Conservation (phyloP, 2,888 invertebrate species). For the Pseudococcus longispinus region DNA sequence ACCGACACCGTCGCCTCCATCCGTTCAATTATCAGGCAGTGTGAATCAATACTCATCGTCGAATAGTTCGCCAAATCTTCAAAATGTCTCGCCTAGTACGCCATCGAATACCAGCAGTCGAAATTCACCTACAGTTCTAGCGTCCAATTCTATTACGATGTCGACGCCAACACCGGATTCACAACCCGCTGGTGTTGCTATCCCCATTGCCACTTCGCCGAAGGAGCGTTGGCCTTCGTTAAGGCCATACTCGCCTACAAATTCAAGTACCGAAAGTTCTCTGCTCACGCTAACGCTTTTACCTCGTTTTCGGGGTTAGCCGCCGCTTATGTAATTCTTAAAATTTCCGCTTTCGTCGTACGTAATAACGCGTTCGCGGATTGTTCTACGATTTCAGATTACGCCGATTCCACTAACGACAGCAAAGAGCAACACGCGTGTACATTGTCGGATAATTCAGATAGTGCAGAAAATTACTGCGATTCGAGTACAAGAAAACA, state of each 20-base stretch:
- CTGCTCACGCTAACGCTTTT: background rate
- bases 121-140: conserved; percentile 71
- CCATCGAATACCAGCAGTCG: conserved; percentile 63
- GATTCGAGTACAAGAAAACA: conserved; percentile 41
- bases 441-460: conserved; percentile 47
- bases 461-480: conserved; percentile 46
- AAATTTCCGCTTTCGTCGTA: too few species aligned
- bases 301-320: too few species aligned
- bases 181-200: background rate
- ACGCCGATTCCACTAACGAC: conserved; percentile 46
- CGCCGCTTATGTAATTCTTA: background rate
- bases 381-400: background rate
- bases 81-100: conserved; percentile 39
- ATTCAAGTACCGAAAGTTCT: conserved; percentile 40
- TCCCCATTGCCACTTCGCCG: background rate
- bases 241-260: conserved; percentile 38
- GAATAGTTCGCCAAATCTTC: conserved; percentile 45
- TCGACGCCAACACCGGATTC: background rate
- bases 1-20: conserved; percentile 66
- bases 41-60: conserved; percentile 59
- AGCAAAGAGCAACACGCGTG: conserved; percentile 34
- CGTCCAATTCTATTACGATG: conserved; percentile 54
- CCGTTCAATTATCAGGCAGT: conserved; percentile 59
- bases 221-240: conserved; percentile 50
- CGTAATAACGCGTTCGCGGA: too few species aligned